Conservation (phyloP, 35 echinoderm and acorn worm species). For the Apostichopus japonicus region DNA sequence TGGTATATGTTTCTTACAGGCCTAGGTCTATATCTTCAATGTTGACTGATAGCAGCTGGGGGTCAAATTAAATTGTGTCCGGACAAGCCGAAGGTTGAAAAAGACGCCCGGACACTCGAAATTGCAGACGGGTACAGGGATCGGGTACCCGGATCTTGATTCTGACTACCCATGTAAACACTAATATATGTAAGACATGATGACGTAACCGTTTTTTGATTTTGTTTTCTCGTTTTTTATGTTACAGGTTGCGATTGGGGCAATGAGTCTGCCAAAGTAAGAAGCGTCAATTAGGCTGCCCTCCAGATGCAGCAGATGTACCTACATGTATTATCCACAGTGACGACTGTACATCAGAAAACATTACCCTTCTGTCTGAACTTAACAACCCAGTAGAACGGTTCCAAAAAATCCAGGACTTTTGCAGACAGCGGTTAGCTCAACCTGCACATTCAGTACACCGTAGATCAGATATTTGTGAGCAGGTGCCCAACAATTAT, state of each 20-base stretch:
- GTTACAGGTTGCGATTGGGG: neutral
- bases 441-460: constrained; percentile 8
- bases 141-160: neutral
- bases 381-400: no score
- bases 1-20: neutral
- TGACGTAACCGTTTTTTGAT: no score
- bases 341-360: neutral
- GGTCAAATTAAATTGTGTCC: neutral
- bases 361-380: neutral
- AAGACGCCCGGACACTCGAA: neutral
- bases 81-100: neutral
- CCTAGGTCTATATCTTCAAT: neutral
- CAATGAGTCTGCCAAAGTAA: constrained; percentile 3
- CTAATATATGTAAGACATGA: no score
- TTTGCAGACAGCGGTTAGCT: constrained; percentile 2
- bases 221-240: neutral
- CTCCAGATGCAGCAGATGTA: neutral
- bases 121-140: neutral
- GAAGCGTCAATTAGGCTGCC: constrained; percentile 4
- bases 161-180: no score
- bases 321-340: constrained; percentile 3
- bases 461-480: constrained; percentile 23
- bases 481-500: neutral
- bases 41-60: neutral
- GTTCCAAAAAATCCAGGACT: neutral